Evolutionary conservation across 2,888 invertebrate genomes (phyloP).

Genomic region (Stenchaetothrips biformis): DNA sequence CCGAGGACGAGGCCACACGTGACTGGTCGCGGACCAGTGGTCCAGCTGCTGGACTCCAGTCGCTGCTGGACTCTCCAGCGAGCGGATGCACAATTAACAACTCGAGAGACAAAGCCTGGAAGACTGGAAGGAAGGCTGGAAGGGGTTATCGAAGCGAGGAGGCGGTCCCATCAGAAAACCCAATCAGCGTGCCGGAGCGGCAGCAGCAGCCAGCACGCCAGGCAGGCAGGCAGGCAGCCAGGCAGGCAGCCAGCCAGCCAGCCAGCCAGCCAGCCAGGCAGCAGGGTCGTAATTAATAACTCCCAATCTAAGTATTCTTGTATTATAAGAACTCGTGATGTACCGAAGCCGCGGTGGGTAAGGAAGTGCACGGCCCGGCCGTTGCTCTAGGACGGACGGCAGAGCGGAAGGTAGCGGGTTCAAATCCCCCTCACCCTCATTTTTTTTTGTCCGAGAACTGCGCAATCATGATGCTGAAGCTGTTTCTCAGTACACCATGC

Average conservation of each 20-base stretch:
- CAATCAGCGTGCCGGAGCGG: background rate
- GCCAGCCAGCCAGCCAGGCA: no score
- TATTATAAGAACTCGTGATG: slow-evolving; percentile 14
- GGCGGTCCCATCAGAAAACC: slow-evolving; percentile 20
- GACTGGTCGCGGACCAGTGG: no score
- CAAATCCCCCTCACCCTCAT: background rate
- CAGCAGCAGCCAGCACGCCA: background rate
- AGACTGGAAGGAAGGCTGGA: background rate
- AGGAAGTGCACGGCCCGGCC: background rate
- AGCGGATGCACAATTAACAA: slow-evolving; percentile 17
- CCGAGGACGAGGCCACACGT: no score
- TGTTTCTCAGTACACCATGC: background rate
- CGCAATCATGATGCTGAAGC: no score
- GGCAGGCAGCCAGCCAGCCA: no score
- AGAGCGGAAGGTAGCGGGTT: background rate
- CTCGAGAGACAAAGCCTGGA: background rate
- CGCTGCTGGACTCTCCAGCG: background rate
- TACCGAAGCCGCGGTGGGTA: background rate
- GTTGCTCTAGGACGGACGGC: background rate
- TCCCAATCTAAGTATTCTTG: slow-evolving; percentile 23
- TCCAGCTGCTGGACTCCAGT: background rate
- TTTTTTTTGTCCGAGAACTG: background rate
- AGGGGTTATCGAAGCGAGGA: slow-evolving; percentile 1
- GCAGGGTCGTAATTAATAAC: background rate
- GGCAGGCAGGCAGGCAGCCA: no score